These are phyloP conservation scores for Alsophila aescularia DNA, from an alignment of 2,888 invertebrate species.

Conservation along the genomic window DNA sequence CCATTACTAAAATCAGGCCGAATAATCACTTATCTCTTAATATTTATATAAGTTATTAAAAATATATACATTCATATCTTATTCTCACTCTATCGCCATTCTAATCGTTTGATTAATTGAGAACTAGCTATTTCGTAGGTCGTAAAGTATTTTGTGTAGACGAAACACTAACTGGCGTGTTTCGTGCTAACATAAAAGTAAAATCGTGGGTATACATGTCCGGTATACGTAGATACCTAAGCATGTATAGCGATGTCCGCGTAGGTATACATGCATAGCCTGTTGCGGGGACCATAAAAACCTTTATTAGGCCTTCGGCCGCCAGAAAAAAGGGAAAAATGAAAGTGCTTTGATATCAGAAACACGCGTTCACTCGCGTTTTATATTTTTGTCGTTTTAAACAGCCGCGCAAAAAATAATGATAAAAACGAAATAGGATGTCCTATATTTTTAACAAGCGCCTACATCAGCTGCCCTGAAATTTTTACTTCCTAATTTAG, in stretches of 20 bases:
- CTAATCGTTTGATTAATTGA: neutral
- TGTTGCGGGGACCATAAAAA: constrained; percentile 55
- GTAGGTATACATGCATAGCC: constrained; percentile 25
- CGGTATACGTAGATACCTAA: constrained; percentile 24
- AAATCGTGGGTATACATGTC: constrained; percentile 43
- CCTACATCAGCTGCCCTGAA: constrained; percentile 14
- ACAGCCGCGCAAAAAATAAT: constrained; percentile 22
- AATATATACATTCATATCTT: neutral
- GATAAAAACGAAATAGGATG: constrained; percentile 26
- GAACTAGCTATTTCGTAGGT: no score
- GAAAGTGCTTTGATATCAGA: constrained; percentile 44
- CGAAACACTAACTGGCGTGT: constrained; percentile 22
- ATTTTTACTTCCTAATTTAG: constrained; percentile 12
- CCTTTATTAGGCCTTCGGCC: constrained; percentile 52
- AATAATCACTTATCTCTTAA: neutral
- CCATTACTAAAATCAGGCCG: neutral
- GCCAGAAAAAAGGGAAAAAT: constrained; percentile 38
- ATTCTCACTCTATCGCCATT: neutral
- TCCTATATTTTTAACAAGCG: constrained; percentile 18
- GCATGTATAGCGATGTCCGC: no score
- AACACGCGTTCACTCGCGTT: constrained; percentile 30
- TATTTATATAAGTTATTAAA: neutral
- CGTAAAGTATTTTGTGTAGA: no score
- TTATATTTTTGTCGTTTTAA: constrained; percentile 35
- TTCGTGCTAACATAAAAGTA: constrained; percentile 41